Evolutionary conservation across 2,888 invertebrate species (phyloP).

Genomic region (Strigamia crassipes): DNA sequence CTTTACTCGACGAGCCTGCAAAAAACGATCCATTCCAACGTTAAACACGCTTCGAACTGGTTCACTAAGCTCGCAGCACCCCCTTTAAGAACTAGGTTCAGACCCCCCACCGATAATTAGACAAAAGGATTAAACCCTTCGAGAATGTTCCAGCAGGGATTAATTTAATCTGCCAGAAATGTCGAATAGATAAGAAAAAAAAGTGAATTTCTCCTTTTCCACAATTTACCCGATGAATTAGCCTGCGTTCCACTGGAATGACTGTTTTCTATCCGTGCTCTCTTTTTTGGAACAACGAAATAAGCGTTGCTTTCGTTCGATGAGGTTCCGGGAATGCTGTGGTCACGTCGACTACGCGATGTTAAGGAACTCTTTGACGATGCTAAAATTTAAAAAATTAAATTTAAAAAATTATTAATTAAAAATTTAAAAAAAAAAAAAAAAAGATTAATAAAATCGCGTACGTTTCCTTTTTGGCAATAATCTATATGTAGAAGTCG

Average conservation of each 20-base stretch:
- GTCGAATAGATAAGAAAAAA: neutral
- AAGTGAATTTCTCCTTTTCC: no score
- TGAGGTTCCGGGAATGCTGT: neutral
- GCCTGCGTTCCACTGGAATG: slow-evolving; percentile 32
- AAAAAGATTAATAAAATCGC: neutral
- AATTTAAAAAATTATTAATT: neutral
- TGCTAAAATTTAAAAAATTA: neutral
- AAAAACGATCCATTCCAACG: neutral
- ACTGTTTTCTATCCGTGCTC: slow-evolving; percentile 41
- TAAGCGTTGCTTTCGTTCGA: neutral
- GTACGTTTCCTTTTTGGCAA: slow-evolving; percentile 17
- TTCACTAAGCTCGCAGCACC: no score
- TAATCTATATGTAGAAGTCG: neutral
- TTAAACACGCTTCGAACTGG: no score
- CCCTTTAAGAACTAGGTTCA: no score
- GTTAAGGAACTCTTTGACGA: neutral
- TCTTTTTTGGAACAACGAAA: slow-evolving; percentile 45
- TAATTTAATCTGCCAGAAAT: neutral
- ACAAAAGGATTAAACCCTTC: neutral
- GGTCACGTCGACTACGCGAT: neutral
- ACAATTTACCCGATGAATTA: slow-evolving; percentile 7
- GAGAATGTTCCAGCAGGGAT: neutral
- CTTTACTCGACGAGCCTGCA: slow-evolving; percentile 15
- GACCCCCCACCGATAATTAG: neutral
- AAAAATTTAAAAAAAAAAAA: neutral